Evolutionary conservation across 2,888 invertebrate species (phyloP).

Genomic region (Hyppa rectilinea): DNA sequence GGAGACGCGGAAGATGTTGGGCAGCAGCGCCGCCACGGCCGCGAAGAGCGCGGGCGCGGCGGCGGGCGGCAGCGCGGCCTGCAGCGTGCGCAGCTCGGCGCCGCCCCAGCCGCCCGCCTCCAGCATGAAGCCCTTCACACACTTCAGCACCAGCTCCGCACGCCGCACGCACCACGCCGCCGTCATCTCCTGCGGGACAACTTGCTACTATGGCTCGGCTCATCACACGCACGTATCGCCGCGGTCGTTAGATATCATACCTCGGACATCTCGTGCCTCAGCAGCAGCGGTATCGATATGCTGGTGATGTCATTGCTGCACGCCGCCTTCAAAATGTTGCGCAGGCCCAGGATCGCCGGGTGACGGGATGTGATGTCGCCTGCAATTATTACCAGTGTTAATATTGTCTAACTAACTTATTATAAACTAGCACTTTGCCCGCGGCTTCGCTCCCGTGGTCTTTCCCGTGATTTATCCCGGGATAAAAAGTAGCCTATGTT

Average conservation of each 20-base stretch:
- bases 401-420: background rate
- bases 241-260: too few relatives aligned
- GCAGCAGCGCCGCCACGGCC: conserved; percentile 96
- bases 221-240: too few relatives aligned
- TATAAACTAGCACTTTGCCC: too few relatives aligned
- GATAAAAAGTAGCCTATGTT: too few relatives aligned
- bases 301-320: conserved; percentile 98
- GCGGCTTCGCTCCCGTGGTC: too few relatives aligned
- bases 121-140: conserved; percentile 99
- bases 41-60: conserved; percentile 94
- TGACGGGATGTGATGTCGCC: conserved; percentile 99
- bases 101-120: conserved; percentile 99
- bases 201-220: too few relatives aligned
- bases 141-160: conserved; percentile 99
- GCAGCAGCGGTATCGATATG: conserved; percentile 97
- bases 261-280: conserved; percentile 98
- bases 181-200: conserved; percentile 97
- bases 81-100: conserved; percentile 95
- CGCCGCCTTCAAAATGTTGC: conserved; percentile 98
- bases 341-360: conserved; percentile 97
- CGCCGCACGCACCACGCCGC: conserved; percentile 98
- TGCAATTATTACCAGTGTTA: conserved; percentile 59
- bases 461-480: too few relatives aligned
- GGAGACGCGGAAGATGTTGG: conserved; percentile 98
- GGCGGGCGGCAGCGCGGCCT: conserved; percentile 72